These are phyloP conservation scores for Folsomia candida DNA, from an alignment of 2,888 invertebrate species.

Conservation along the genomic window DNA sequence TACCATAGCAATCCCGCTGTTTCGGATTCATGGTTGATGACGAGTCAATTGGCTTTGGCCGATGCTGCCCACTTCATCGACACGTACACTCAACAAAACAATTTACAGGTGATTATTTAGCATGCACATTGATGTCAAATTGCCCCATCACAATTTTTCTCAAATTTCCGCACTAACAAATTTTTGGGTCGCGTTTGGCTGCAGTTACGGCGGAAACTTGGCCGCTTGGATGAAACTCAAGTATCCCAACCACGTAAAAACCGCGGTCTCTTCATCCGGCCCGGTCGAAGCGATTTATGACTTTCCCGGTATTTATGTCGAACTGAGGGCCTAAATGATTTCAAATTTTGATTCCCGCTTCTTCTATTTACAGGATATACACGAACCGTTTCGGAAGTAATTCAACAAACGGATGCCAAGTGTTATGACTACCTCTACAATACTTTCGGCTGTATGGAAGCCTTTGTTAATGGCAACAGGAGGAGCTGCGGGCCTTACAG, in stretches of 20 bases:
- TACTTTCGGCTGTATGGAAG: slow-evolving; percentile 5
- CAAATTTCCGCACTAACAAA: too few species aligned
- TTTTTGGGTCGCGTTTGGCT: slow-evolving; percentile 69
- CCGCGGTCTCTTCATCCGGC: background rate
- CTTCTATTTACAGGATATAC: background rate
- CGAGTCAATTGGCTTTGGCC: slow-evolving; percentile 58
- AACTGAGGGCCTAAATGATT: background rate
- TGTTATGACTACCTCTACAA: background rate
- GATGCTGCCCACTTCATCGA: slow-evolving; percentile 57
- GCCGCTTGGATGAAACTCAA: slow-evolving; percentile 93
- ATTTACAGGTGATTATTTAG: slow-evolving; percentile 31
- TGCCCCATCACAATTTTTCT: too few species aligned
- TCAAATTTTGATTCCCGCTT: background rate
- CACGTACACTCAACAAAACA: slow-evolving; percentile 51
- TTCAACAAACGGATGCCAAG: background rate
- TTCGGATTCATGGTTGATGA: slow-evolving; percentile 52
- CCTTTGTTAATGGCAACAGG: background rate
- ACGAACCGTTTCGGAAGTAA: background rate
- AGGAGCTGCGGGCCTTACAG: background rate
- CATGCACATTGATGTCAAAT: too few species aligned
- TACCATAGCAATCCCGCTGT: background rate
- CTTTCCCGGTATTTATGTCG: background rate
- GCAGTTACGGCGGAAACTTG: slow-evolving; percentile 96
- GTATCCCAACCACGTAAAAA: slow-evolving; percentile 77
- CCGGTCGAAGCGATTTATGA: background rate